These are phyloP conservation scores for Schrankia costaestrigalis DNA, from an alignment of 2,888 invertebrate genomes.

Conservation along the genomic window DNA sequence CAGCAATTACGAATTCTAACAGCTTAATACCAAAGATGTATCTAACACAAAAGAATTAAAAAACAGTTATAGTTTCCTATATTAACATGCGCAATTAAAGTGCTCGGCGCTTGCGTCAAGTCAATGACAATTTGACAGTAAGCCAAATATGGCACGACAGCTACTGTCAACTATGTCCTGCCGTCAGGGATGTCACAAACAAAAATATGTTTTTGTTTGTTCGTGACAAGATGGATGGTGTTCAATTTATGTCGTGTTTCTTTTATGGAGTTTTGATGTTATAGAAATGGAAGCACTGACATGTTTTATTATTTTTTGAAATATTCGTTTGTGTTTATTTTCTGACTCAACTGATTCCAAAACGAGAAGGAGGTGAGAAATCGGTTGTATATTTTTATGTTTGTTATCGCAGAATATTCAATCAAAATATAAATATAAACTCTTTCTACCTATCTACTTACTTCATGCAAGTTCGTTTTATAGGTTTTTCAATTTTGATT, in stretches of 20 bases:
- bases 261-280: slow-evolving; percentile 14
- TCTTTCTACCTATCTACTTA: no score
- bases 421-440: no score
- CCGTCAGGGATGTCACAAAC: slow-evolving; percentile 28
- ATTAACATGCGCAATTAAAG: slow-evolving; percentile 28
- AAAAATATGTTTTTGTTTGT: slow-evolving; percentile 9
- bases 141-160: slow-evolving; percentile 59
- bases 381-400: no score
- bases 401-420: no score
- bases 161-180: slow-evolving; percentile 37
- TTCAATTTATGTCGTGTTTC: slow-evolving; percentile 13
- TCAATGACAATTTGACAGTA: slow-evolving; percentile 64
- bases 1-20: no score
- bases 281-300: slow-evolving; percentile 4
- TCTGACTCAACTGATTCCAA: no score
- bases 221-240: slow-evolving; percentile 20
- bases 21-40: no score
- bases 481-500: no score
- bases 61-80: slow-evolving; percentile 9
- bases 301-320: background rate
- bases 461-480: no score
- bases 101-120: slow-evolving; percentile 26
- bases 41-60: background rate
- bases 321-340: no score
- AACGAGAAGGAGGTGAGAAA: no score